Conservation (phyloP, 2,888 invertebrate species). For the Ectemnius continuus region DNA sequence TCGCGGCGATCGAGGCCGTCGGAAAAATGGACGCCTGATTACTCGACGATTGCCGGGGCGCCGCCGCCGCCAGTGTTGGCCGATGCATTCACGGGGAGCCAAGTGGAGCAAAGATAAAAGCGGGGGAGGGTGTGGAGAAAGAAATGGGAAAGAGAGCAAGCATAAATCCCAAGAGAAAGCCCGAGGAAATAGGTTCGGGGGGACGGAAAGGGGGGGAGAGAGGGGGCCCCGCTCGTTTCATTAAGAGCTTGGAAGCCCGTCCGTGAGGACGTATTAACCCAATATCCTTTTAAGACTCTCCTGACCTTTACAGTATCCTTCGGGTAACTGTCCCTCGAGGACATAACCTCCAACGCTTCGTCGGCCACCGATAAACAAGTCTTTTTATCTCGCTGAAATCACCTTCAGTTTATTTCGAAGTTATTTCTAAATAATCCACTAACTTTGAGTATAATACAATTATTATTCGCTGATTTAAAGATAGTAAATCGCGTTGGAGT, state of each 20-base stretch:
- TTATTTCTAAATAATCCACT: not conserved
- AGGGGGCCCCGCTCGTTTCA: conserved; percentile 7
- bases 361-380: too few relatives aligned
- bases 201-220: not conserved
- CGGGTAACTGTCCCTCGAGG: conserved; percentile 40
- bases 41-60: too few relatives aligned
- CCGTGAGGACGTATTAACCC: conserved; percentile 35
- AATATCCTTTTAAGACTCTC: conserved; percentile 36
- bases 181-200: not conserved
- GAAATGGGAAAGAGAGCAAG: not conserved
- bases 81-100: too few relatives aligned
- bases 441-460: not conserved
- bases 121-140: not conserved
- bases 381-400: too few relatives aligned
- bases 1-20: too few relatives aligned
- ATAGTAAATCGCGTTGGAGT: too few relatives aligned
- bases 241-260: conserved; percentile 27
- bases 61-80: too few relatives aligned
- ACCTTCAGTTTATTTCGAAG: too few relatives aligned
- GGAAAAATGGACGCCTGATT: too few relatives aligned
- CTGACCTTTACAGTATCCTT: conserved; percentile 31
- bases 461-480: too few relatives aligned
- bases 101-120: not conserved
- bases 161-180: not conserved
- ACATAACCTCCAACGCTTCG: conserved; percentile 20